A percentile compares a stretch with the other conserved stretches of the same genome.
These are phyloP conservation scores for Caenorhabditis wallacei DNA, from an alignment of 2,888 invertebrate genomes.

Conservation along the genomic window DNA sequence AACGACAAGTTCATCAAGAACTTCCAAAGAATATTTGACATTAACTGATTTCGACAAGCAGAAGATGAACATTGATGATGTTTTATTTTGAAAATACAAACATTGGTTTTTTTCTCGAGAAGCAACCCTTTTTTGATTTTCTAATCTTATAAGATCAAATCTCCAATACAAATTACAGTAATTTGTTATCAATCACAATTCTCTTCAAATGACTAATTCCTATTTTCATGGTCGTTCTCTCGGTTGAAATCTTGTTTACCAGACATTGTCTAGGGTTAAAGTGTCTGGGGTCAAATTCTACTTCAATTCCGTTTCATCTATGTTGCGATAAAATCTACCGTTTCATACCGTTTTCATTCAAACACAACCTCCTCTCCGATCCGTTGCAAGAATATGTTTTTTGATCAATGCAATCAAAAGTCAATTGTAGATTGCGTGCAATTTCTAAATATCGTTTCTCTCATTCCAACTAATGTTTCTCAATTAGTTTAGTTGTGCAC, in stretches of 20 bases:
- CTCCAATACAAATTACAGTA: not conserved
- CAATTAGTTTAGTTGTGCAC: not conserved
- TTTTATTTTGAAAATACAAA: not conserved
- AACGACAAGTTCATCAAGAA: constrained; percentile 19
- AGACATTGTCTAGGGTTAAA: not conserved
- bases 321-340: not conserved
- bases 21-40: not conserved
- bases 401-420: too few relatives aligned
- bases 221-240: not conserved
- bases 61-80: constrained; percentile 12
- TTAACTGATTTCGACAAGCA: constrained; percentile 10
- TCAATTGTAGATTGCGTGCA: too few relatives aligned
- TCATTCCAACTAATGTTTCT: not conserved
- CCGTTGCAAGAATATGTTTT: too few relatives aligned
- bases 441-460: not conserved
- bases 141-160: not conserved
- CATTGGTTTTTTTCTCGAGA: not conserved
- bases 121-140: too few relatives aligned
- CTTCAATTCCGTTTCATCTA: not conserved
- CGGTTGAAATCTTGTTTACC: not conserved
- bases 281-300: not conserved
- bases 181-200: not conserved
- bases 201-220: not conserved
- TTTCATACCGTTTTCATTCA: not conserved
- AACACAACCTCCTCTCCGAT: too few relatives aligned